Evolutionary conservation across 1,140 invertebrate genomes (phyloP).

Genomic region (Ooceraea biroi): DNA sequence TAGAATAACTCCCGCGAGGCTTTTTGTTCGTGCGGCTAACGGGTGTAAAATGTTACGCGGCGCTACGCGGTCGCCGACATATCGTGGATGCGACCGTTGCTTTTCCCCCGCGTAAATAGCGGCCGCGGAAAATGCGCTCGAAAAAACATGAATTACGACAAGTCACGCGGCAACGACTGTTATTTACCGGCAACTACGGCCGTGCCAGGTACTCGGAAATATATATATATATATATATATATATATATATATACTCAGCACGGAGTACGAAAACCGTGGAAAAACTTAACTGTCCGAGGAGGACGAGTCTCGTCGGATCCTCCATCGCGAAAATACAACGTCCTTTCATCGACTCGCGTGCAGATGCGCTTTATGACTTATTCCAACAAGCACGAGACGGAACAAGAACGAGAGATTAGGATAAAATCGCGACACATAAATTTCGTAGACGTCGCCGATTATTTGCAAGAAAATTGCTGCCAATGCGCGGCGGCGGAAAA

Average conservation of each 20-base stretch:
- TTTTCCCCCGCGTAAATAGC: conserved; percentile 7
- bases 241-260: no score
- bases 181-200: conserved; percentile 37
- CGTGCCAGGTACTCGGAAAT: conserved; percentile 22
- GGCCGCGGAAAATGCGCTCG: conserved; percentile 37
- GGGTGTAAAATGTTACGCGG: conserved; percentile 48
- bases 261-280: background rate
- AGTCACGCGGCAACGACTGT: conserved; percentile 36
- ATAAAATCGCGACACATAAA: background rate
- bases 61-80: conserved; percentile 12
- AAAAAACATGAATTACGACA: conserved; percentile 58
- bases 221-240: background rate
- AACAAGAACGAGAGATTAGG: background rate
- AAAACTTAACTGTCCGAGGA: conserved; percentile 27
- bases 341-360: background rate
- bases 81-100: background rate
- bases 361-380: background rate
- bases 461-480: background rate
- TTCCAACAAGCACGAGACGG: background rate
- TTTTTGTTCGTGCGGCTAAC: conserved; percentile 33
- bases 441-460: background rate
- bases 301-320: conserved; percentile 22
- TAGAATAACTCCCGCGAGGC: conserved; percentile 25
- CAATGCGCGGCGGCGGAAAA: background rate
- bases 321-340: conserved; percentile 21